Conservation (phyloP, 2,113 vertebrate species). For the Gobius niger region DNA sequence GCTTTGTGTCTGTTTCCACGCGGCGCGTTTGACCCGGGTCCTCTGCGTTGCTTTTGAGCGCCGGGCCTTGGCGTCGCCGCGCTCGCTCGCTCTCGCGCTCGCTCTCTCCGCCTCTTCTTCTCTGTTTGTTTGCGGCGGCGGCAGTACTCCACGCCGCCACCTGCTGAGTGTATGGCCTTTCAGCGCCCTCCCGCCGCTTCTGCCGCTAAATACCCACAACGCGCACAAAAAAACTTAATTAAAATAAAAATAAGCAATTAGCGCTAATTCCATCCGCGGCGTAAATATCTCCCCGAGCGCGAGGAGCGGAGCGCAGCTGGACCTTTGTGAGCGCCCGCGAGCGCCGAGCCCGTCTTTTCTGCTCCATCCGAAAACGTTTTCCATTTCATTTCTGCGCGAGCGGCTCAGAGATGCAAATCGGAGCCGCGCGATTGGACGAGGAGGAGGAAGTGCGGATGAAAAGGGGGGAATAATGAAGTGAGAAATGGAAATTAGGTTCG, state of each 20-base stretch:
- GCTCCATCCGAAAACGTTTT: too few species aligned
- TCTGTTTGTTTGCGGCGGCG: not conserved
- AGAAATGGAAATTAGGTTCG: not conserved
- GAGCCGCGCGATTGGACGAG: constrained; percentile 22
- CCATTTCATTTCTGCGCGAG: not conserved
- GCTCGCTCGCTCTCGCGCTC: not conserved
- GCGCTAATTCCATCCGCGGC: constrained; percentile 61
- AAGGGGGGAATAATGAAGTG: not conserved
- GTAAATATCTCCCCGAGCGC: constrained; percentile 53
- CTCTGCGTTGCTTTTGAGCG: too few species aligned
- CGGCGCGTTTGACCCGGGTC: too few species aligned
- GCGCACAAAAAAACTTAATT: constrained; percentile 63
- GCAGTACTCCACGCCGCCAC: constrained; percentile 42
- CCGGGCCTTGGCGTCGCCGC: not conserved
- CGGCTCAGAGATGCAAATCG: constrained; percentile 33
- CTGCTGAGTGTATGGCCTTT: constrained; percentile 71
- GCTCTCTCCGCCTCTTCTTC: constrained; percentile 53
- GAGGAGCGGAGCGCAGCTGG: constrained; percentile 60
- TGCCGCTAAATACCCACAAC: constrained; percentile 66
- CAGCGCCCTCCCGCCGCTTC: constrained; percentile 67
- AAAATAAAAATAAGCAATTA: constrained; percentile 75
- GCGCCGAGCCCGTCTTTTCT: not conserved
- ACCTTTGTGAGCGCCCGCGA: constrained; percentile 55
- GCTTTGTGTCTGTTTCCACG: too few species aligned
- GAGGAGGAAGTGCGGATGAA: constrained; percentile 29